These are phyloP conservation scores for Hippocampus abdominalis DNA, from an alignment of 2,113 vertebrate species.

Conservation along the genomic window DNA sequence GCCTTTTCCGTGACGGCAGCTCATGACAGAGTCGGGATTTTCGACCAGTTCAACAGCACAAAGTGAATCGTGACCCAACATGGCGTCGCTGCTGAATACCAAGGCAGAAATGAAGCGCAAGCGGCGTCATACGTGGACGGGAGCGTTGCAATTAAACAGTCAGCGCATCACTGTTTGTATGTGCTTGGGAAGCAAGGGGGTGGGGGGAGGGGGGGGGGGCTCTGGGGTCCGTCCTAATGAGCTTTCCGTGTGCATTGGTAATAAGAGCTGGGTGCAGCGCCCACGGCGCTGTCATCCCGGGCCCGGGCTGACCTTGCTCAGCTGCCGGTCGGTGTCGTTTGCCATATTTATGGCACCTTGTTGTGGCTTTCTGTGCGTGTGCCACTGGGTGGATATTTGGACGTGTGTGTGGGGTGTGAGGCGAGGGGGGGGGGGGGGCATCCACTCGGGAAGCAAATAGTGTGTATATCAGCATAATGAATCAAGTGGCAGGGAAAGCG, in stretches of 20 bases:
- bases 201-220: conserved; percentile 52
- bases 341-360: conserved; percentile 80
- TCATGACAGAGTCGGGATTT: too few relatives aligned
- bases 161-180: conserved; percentile 67
- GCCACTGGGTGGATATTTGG: conserved; percentile 36
- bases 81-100: neutral
- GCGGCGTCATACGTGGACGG: conserved; percentile 40
- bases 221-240: conserved; percentile 77
- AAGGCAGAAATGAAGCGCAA: conserved; percentile 20
- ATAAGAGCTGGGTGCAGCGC: conserved; percentile 71
- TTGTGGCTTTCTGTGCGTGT: conserved; percentile 27
- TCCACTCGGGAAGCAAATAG: conserved; percentile 76
- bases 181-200: conserved; percentile 30
- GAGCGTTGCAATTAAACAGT: conserved; percentile 68
- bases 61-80: neutral
- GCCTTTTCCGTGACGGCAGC: too few relatives aligned
- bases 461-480: conserved; percentile 82
- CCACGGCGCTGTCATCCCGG: conserved; percentile 76
- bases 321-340: conserved; percentile 73
- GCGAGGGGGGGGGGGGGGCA: conserved; percentile 66
- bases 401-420: conserved; percentile 65
- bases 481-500: conserved; percentile 66
- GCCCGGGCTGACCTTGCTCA: conserved; percentile 76
- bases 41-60: too few relatives aligned
- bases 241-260: conserved; percentile 78